Evolutionary conservation across 2,888 invertebrate genomes (phyloP).

Genomic region (Limnephilus lunatus): DNA sequence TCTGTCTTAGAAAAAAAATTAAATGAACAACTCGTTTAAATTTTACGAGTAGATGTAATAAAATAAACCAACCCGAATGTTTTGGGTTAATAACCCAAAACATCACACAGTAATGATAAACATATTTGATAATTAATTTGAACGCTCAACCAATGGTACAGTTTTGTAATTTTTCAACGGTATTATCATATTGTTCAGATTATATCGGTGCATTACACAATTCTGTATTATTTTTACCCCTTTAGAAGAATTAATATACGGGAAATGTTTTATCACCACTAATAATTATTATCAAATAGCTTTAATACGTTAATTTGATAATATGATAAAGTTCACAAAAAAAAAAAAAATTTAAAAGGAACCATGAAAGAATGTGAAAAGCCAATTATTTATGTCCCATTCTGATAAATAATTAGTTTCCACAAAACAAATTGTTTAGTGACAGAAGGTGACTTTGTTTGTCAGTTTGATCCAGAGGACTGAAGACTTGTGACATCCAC

Average conservation of each 20-base stretch:
- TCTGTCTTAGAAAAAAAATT: no score
- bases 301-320: no score
- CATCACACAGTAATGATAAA: no score
- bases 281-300: neutral
- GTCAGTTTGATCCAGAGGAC: neutral
- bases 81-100: no score
- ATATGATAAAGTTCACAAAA: neutral
- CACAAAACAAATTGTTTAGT: neutral
- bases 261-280: neutral
- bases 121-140: no score
- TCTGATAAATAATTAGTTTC: neutral
- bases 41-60: no score
- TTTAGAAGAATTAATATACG: no score
- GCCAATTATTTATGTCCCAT: neutral
- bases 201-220: neutral
- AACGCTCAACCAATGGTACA: neutral
- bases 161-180: neutral
- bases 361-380: neutral
- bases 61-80: no score
- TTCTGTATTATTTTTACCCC: no score
- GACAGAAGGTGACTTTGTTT: conserved; percentile 17
- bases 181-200: neutral
- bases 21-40: no score
- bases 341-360: neutral
- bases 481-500: no score